Evolutionary conservation across 2,888 invertebrate species (phyloP), one percentile per base, ranked within the genome.

Genomic region (Cacoxenus indagator): DNA sequence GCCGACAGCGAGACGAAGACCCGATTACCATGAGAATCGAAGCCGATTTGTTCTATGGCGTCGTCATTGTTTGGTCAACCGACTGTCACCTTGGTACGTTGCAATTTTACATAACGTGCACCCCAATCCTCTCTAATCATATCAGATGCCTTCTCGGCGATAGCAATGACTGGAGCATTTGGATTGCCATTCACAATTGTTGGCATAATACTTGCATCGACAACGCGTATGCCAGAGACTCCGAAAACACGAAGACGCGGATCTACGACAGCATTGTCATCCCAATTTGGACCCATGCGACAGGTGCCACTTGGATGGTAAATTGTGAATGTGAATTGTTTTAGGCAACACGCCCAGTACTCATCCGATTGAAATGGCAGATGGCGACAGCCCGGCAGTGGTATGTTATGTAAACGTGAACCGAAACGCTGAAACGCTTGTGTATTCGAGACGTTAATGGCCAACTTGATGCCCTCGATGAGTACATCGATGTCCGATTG

Each of bases 191-290:
- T 96, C 14, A 95, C 92, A 70, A 96, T 96, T 1, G 91, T 92
- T 0, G 96, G 96, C 96, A 96, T 96, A 65, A 96, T 92, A 73
- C 95, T 95, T 0, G 95, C 95, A 84, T 96, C 96, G 0, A 93
- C 92, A 0, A 96, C 94, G 71, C 96, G 90, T 26, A 96, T 87
- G 29, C 93, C 93, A 1, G 92, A 91, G 0, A 96, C 91, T 0
- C 95, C 96, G 74, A 95, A 92, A 0, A 96, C 95, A 24, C 92
- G 90, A 64, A 96, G 86, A 64, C 95, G 89, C 0, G 94, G 91
- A 86, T 95, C 95, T 0, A 96, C 95, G 0, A 96, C 95, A 0
- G 95, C 94, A 0, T 91, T 92, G 0, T 91, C 90, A 84, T 96
- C 96, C 67, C 90, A 90, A 65, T 89, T 89, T 0, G 95, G 94